These are phyloP conservation scores for Notamacropus eugenii DNA, from an alignment of 2,797 vertebrate species.

Conservation along the genomic window DNA sequence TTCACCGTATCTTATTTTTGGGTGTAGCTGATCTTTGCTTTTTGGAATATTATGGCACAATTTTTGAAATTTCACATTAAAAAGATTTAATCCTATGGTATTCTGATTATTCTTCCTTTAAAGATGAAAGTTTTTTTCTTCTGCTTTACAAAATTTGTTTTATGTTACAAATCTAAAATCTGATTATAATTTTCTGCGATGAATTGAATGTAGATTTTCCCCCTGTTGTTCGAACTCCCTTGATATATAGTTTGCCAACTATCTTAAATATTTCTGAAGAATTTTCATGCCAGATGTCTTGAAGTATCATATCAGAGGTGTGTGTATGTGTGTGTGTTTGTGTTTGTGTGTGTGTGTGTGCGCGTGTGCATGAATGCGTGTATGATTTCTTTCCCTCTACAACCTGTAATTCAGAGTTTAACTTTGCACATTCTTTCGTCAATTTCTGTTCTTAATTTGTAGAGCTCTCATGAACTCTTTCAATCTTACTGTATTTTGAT, in stretches of 20 bases:
- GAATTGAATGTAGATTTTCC: not conserved
- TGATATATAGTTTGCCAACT: not conserved
- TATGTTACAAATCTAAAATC: conserved; percentile 12
- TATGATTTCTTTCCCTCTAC: too few species aligned
- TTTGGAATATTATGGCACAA: not conserved
- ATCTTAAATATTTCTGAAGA: not conserved
- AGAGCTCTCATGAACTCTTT: not conserved
- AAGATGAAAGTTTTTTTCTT: not conserved
- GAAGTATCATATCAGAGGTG: not conserved
- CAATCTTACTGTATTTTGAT: not conserved
- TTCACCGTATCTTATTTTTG: not conserved
- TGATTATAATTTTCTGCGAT: not conserved
- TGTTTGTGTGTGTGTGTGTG: too few species aligned
- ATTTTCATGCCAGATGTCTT: not conserved
- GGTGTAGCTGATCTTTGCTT: not conserved
- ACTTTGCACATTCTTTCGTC: not conserved
- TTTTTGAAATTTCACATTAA: not conserved
- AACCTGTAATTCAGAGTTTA: not conserved
- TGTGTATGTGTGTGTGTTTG: too few species aligned
- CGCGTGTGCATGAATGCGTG: too few species aligned
- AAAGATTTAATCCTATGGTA: not conserved
- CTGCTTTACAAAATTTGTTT: conserved; percentile 8
- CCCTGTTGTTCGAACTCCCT: not conserved
- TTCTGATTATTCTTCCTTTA: not conserved
- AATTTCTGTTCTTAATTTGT: not conserved